Evolutionary conservation across 2,113 vertebrate species (phyloP).

Genomic region (Clarias batrachus): DNA sequence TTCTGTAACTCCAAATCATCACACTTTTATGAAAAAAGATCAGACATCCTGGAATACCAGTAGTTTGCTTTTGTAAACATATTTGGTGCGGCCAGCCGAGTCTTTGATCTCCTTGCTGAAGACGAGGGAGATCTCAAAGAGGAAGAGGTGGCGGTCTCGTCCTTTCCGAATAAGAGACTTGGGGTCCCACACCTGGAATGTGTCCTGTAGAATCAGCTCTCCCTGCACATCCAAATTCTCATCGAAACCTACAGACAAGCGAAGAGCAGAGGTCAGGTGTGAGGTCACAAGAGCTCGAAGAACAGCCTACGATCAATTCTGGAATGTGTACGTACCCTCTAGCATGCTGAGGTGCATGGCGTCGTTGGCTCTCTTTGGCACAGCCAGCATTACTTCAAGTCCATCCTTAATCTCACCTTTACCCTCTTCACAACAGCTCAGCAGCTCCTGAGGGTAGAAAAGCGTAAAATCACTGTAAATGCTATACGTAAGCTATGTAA

Average conservation of each 20-base stretch:
- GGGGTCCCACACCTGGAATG: slow-evolving; percentile 99
- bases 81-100: slow-evolving; percentile 95
- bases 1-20: neutral
- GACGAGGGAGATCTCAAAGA: slow-evolving; percentile 96
- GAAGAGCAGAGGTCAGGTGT: neutral
- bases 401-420: slow-evolving; percentile 98
- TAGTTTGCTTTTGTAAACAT: slow-evolving; percentile 98
- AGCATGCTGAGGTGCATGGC: slow-evolving; percentile 99
- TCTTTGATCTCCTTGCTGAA: slow-evolving; percentile 99
- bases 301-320: neutral
- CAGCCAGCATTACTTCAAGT: slow-evolving; percentile 95
- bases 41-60: slow-evolving; percentile 75
- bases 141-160: slow-evolving; percentile 94
- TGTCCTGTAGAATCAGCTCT: slow-evolving; percentile 95
- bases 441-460: slow-evolving; percentile 80
- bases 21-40: neutral
- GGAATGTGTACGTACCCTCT: slow-evolving; percentile 78
- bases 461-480: neutral
- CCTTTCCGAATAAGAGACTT: slow-evolving; percentile 97
- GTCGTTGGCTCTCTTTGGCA: slow-evolving; percentile 96
- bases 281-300: neutral
- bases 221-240: slow-evolving; percentile 96
- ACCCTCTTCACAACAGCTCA: slow-evolving; percentile 97
- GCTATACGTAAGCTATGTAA: too few species aligned
- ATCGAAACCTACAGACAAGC: slow-evolving; percentile 82